Evolutionary conservation across 1,140 invertebrate species (phyloP), one percentile per base, ranked within the genome.

Genomic region (Trichonephila clavata): DNA sequence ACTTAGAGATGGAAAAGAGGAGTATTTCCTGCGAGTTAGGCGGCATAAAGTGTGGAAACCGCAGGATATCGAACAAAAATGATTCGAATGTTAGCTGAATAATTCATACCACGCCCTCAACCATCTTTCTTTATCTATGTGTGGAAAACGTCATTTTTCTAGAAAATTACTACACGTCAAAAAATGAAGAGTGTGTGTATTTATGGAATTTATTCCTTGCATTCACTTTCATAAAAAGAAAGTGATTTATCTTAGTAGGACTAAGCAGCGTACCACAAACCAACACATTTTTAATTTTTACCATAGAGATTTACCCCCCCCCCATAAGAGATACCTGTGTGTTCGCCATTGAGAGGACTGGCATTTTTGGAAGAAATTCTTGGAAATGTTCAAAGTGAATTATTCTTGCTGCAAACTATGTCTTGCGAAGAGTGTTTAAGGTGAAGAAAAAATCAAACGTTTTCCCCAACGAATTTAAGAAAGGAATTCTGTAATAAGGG

Each of bases 131-230:
- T 3, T 61, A 2, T 61, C 16, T 77, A n/a, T 24, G n/a, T 24
- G 21, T 4, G 63, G 21, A 68, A n/a, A 68, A 24, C 63, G 13
- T 27, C 84, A 86, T 86, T 39, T n/a, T 57, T 60, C 18, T 21
- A 2, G 57, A 27, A 86, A 86, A 86, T 86, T 63, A 14, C 84
- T 86, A 27, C n/a, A n/a, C 63, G 84, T 86, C 84, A 86, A 43
- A 86, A 24, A 32, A 86, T 60, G 27, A 63, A 32, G 24, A 86
- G 18, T 60, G 27, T 27, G n/a, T 24, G 18, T 86, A 21, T n/a
- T 63, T 27, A 59, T 16, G 68, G 16, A 77, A 18, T 77, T 32
- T 27, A 77, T 77, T 77, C 14, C 0, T 77, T 77, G 6, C 18
- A 32, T 32, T 18, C 39, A 13, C 5, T 77, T 32, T 16, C 13